phyloP scores from a whole-genome alignment of 2,888 invertebrate genomes.

The Machimus rusticus region DNA sequence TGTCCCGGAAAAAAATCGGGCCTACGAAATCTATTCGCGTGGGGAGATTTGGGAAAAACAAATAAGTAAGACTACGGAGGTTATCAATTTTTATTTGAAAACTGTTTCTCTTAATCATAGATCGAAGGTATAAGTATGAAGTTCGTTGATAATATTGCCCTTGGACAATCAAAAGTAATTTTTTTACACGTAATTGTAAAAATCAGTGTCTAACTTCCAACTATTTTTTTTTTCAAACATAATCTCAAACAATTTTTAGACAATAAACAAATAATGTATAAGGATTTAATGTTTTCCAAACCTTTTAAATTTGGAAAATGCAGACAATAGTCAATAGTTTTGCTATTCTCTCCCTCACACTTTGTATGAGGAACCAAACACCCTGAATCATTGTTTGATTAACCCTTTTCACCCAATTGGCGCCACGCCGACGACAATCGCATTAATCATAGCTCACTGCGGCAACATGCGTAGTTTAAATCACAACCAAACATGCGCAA shows the following conservation, averaged over 20 bases:
- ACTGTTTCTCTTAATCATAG: not conserved
- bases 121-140: not conserved
- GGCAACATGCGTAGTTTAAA: not conserved
- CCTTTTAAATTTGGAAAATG: too few species aligned
- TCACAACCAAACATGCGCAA: not conserved
- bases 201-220: too few species aligned
- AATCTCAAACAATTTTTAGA: too few species aligned
- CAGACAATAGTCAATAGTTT: too few species aligned
- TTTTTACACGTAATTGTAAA: too few species aligned
- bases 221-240: too few species aligned
- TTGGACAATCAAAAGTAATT: too few species aligned
- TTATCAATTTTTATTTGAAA: not conserved
- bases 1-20: not conserved
- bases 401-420: not conserved
- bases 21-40: not conserved
- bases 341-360: too few species aligned
- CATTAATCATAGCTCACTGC: not conserved
- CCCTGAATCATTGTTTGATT: not conserved
- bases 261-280: too few species aligned
- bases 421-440: not conserved
- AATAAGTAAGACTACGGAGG: not conserved
- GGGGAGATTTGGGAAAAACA: not conserved
- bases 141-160: not conserved
- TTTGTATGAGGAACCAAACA: too few species aligned
- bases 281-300: too few species aligned